phyloP scores from a whole-genome alignment of 1,140 invertebrate species.

The Coptotermes formosanus region DNA sequence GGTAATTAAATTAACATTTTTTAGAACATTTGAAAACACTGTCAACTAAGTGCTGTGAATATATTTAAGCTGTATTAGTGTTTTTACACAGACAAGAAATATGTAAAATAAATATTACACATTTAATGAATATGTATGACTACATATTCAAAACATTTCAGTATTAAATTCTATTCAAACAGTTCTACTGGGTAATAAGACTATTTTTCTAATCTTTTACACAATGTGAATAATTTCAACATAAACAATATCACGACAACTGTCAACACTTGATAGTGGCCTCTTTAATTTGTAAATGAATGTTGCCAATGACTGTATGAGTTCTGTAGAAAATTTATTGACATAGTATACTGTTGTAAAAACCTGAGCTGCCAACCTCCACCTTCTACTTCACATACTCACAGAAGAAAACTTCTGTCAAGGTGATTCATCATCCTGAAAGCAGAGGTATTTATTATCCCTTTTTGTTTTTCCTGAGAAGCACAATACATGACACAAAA shows the following conservation, averaged over 20 bases:
- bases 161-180: no score
- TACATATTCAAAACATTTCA: no score
- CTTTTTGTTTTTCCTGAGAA: slow-evolving; percentile 14
- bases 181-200: no score
- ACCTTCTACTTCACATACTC: neutral
- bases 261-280: neutral
- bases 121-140: neutral
- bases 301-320: slow-evolving; percentile 2
- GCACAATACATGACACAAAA: neutral
- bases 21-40: no score
- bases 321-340: slow-evolving; percentile 13
- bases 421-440: slow-evolving; percentile 11
- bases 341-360: slow-evolving; percentile 16
- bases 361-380: slow-evolving; percentile 2
- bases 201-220: no score
- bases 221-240: no score
- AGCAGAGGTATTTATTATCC: slow-evolving; percentile 12
- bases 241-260: neutral
- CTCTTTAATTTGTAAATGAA: neutral
- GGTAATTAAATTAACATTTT: no score
- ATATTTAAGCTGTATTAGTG: no score
- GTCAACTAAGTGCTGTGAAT: no score
- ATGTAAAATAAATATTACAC: neutral
- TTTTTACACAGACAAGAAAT: no score
- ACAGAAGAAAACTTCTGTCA: slow-evolving; percentile 18